phyloP scores from a whole-genome alignment of 2,113 vertebrate species.

The Propithecus coquereli region DNA sequence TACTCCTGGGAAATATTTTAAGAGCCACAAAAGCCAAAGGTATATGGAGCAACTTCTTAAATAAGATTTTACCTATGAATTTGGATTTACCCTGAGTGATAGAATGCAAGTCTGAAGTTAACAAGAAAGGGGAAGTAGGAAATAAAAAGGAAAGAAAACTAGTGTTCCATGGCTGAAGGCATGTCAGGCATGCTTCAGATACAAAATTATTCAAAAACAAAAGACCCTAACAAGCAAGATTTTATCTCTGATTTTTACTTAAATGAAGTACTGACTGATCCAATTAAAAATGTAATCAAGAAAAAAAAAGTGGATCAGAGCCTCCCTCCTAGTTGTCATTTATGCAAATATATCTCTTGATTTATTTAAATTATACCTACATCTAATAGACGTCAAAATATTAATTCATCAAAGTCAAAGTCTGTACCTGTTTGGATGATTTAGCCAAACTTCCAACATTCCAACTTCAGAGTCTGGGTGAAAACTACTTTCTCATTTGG shows the following conservation, averaged over 20 bases:
- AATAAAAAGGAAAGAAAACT: background rate
- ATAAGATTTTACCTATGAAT: background rate
- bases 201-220: background rate
- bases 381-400: background rate
- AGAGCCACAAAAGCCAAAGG: background rate
- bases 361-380: background rate
- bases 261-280: background rate
- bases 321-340: background rate
- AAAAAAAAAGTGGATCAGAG: background rate
- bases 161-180: background rate
- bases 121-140: background rate
- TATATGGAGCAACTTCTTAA: background rate
- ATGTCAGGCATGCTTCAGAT: background rate
- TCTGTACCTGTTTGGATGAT: background rate
- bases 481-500: background rate
- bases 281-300: background rate
- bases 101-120: background rate
- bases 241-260: background rate
- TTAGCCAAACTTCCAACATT: background rate
- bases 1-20: background rate
- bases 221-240: background rate
- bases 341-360: background rate
- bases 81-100: background rate
- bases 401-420: background rate
- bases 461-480: background rate